phyloP scores from a whole-genome alignment of 1,140 invertebrate genomes.

The Drosophila arizonae region DNA sequence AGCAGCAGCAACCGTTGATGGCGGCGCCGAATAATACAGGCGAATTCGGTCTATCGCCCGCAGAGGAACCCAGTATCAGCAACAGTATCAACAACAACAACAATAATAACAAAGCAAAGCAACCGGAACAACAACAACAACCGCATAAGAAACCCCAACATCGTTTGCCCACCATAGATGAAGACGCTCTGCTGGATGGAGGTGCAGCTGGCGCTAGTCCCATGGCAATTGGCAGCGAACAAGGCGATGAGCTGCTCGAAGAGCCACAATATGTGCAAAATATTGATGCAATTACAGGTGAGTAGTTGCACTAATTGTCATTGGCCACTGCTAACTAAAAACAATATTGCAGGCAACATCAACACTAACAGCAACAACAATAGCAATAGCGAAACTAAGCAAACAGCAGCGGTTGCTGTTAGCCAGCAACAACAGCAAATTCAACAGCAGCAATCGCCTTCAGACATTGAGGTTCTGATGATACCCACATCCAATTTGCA shows the following conservation, averaged over 20 bases:
- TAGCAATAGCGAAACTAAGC: constrained; percentile 59
- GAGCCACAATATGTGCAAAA: constrained; percentile 73
- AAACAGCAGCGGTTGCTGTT: constrained; percentile 39
- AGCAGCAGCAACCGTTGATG: neutral
- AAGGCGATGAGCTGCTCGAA: constrained; percentile 62
- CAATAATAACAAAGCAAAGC: constrained; percentile 6
- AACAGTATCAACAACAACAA: constrained; percentile 3
- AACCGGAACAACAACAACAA: constrained; percentile 5
- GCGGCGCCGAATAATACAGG: constrained; percentile 44
- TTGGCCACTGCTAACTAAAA: neutral
- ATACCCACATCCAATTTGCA: constrained; percentile 82
- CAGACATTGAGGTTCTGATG: constrained; percentile 71
- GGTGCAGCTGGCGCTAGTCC: constrained; percentile 69
- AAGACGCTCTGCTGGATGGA: constrained; percentile 67
- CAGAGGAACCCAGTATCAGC: constrained; percentile 9
- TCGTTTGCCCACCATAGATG: constrained; percentile 76
- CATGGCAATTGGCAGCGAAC: constrained; percentile 39
- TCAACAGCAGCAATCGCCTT: constrained; percentile 44
- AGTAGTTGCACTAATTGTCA: constrained; percentile 14
- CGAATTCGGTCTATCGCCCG: constrained; percentile 21
- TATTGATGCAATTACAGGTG: constrained; percentile 69
- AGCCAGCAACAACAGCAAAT: constrained; percentile 38
- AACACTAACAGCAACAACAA: constrained; percentile 54
- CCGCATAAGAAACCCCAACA: constrained; percentile 58
- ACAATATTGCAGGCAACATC: constrained; percentile 60